Conservation (phyloP, 2,888 invertebrate genomes). For the Coenonympha glycerion region DNA sequence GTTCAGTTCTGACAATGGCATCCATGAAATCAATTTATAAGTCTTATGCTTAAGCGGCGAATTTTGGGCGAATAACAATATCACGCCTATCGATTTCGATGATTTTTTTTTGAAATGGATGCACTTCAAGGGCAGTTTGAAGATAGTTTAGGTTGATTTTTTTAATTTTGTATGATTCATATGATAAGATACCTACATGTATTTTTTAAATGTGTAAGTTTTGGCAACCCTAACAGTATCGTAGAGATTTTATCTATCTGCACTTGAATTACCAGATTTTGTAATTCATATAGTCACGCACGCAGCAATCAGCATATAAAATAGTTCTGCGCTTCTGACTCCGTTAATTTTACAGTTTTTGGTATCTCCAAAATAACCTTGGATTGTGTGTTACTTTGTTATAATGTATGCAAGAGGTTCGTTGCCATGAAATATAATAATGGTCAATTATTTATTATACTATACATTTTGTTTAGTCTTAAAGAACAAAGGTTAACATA, state of each 20-base stretch:
- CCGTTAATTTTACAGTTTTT: conserved; percentile 26
- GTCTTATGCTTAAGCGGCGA: no score
- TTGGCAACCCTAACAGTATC: conserved; percentile 28
- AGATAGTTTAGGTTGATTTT: no score
- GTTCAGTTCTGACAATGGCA: no score
- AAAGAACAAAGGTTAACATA: not conserved
- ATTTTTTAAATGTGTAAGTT: no score
- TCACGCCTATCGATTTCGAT: no score
- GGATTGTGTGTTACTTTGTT: not conserved
- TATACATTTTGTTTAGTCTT: not conserved
- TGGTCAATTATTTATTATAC: no score
- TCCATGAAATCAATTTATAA: no score
- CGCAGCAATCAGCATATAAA: conserved; percentile 25
- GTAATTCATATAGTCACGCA: conserved; percentile 38
- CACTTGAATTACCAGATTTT: conserved; percentile 38
- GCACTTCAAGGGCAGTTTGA: no score
- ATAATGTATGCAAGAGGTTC: not conserved
- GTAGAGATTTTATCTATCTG: conserved; percentile 45
- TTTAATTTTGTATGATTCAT: no score
- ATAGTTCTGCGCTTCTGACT: conserved; percentile 17
- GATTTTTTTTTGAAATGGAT: no score
- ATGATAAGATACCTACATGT: no score
- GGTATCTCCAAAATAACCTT: not conserved
- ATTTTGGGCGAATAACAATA: no score
- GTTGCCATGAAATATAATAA: not conserved